Evolutionary conservation across 2,113 vertebrate species (phyloP), one percentile per base, ranked within the genome.

Genomic region (Astatotilapia flaviijosephi): DNA sequence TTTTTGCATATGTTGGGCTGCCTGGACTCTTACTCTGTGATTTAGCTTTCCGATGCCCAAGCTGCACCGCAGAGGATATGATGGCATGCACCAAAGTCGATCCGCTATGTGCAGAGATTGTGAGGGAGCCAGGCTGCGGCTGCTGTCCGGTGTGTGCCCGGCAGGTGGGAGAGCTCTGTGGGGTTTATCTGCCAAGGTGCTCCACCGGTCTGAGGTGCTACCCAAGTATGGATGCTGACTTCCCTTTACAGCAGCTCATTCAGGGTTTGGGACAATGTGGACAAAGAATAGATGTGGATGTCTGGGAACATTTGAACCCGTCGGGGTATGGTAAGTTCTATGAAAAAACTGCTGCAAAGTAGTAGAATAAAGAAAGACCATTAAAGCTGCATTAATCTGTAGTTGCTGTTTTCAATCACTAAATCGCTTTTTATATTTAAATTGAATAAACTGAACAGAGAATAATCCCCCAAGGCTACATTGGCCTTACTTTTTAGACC

Each of bases 181-280:
- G 98, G 31, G 98, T 98, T 37, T 98, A 99, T 95, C 97, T 97
- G 6, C 97, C 97, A 1, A 96, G 97, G 89, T 99, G 98, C 96
- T 97, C 96, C 85, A 96, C 94, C 19, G 96, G 97, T 58, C 95
- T 98, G 83, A 96, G 97, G 93, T 99, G 98, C 93, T 97, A 97
- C 91, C 98, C 98, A 2, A 94, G 91, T 55, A 90, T 94, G 1
- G 97, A 94, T 33, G 94, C 96, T 12, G 97, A 97, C 60, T 91
- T 97, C 75, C 98, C 97, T 19, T 94, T 99, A 80, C 97, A 98
- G 33, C 96, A 98, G 85, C 97, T 99, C 85, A 96, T 99, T 80
- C 96, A 95, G 58, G 98, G 98, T 10, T 96, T 96, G 26, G 98
- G 98, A 80, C 96, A 94, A 86, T 99, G 98, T 91, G 94, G 93